Evolutionary conservation across 1,140 invertebrate genomes (phyloP).

Genomic region (Meloidogyne hapla): DNA sequence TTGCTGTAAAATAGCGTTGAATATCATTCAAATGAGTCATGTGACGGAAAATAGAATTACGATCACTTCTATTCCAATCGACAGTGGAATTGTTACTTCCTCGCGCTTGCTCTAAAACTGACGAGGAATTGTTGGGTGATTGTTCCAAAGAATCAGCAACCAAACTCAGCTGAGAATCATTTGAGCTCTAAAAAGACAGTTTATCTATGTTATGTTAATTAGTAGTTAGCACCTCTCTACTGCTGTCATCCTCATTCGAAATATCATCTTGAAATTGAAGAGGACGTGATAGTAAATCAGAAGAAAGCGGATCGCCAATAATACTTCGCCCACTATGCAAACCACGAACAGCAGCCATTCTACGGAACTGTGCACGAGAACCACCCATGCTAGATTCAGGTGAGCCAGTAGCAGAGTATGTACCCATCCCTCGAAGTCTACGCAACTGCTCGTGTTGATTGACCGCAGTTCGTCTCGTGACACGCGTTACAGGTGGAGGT

Average conservation of each 20-base stretch:
- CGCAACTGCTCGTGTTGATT: slow-evolving; percentile 17
- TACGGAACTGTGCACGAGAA: not conserved
- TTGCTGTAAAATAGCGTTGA: not conserved
- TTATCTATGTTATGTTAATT: not conserved
- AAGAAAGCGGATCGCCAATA: not conserved
- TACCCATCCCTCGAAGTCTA: slow-evolving; percentile 9
- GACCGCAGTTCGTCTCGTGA: slow-evolving; percentile 9
- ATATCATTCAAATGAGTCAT: not conserved
- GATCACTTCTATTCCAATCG: not conserved
- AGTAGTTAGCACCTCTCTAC: not conserved
- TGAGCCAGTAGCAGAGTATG: not conserved
- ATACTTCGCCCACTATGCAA: not conserved
- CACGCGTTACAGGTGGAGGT: slow-evolving; percentile 14
- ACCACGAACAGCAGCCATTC: not conserved
- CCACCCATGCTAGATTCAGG: not conserved
- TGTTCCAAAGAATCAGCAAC: not conserved
- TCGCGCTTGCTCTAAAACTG: not conserved
- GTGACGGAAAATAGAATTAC: not conserved
- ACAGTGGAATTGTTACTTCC: not conserved
- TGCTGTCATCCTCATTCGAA: not conserved
- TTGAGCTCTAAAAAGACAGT: not conserved
- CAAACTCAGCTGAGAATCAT: not conserved
- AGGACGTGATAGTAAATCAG: not conserved
- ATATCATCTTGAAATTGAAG: not conserved
- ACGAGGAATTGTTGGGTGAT: not conserved